Evolutionary conservation across 2,888 invertebrate genomes (phyloP).

Genomic region (Phyllotreta striolata): DNA sequence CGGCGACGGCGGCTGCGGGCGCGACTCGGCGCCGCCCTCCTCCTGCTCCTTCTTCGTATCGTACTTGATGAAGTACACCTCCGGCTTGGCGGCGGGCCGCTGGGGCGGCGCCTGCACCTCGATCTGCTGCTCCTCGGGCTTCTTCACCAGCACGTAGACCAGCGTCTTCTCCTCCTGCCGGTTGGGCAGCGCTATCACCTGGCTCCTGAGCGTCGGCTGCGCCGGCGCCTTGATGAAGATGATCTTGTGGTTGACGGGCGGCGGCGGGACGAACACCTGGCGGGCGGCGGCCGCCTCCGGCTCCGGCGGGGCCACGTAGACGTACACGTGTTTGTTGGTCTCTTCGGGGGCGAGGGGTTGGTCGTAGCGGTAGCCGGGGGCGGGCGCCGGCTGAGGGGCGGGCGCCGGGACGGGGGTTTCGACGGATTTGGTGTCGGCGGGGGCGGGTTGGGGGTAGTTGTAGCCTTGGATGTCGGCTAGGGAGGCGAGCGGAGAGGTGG

Average conservation of each 20-base stretch:
- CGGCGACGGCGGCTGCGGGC: background rate
- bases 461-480: background rate
- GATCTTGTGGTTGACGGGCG: slow-evolving; percentile 16
- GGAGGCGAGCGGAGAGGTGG: background rate
- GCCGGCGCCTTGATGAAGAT: slow-evolving; percentile 19
- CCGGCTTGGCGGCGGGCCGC: slow-evolving; percentile 86
- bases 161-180: slow-evolving; percentile 86
- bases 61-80: slow-evolving; percentile 90
- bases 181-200: slow-evolving; percentile 61
- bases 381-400: background rate
- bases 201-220: slow-evolving; percentile 1
- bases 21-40: slow-evolving; percentile 6
- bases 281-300: slow-evolving; percentile 2
- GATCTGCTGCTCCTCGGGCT: slow-evolving; percentile 84
- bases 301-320: slow-evolving; percentile 13
- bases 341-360: background rate
- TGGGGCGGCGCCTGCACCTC: slow-evolving; percentile 82
- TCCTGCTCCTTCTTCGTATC: slow-evolving; percentile 69
- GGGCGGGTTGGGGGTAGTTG: background rate
- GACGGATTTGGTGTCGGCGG: background rate
- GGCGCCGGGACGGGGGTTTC: background rate
- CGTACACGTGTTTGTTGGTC: slow-evolving; percentile 2
- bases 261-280: slow-evolving; percentile 3
- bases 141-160: slow-evolving; percentile 88
- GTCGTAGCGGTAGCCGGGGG: background rate